Percentiles rank a stretch among this genome's conserved stretches.
phyloP scores from a whole-genome alignment of 2,888 invertebrate species.

The Limnephilus marmoratus region DNA sequence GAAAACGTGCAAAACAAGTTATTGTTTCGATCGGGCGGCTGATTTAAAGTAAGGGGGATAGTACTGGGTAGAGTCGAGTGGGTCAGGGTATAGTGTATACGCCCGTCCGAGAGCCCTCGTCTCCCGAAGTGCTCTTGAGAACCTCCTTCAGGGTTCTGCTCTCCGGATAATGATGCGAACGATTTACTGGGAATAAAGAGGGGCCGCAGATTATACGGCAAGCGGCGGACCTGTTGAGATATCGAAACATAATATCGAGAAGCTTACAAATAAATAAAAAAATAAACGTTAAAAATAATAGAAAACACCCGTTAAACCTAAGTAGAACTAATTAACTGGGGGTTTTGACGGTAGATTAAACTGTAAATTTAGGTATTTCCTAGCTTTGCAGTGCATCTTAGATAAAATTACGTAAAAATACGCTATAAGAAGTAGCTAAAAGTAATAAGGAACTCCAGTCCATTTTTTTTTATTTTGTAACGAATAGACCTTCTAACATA shows the following conservation, averaged over 20 bases:
- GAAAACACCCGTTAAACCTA: not conserved
- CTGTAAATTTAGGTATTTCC: too few species aligned
- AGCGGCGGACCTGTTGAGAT: constrained; percentile 29
- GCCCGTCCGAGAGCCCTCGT: constrained; percentile 38
- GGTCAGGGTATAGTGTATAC: constrained; percentile 45
- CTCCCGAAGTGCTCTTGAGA: constrained; percentile 34
- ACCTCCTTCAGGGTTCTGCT: constrained; percentile 36
- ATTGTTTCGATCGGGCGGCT: constrained; percentile 56
- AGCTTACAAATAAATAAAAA: not conserved
- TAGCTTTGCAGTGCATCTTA: too few species aligned
- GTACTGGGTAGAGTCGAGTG: constrained; percentile 39
- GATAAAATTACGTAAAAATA: too few species aligned
- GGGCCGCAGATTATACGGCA: constrained; percentile 27
- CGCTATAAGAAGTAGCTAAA: too few species aligned
- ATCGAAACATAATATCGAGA: not conserved
- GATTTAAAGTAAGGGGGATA: constrained; percentile 38
- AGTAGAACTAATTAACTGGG: not conserved
- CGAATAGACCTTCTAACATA: too few species aligned
- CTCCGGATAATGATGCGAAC: constrained; percentile 49
- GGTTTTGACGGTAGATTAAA: too few species aligned
- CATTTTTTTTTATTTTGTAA: too few species aligned
- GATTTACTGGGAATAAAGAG: constrained; percentile 42
- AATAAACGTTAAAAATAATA: not conserved
- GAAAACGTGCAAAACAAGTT: constrained; percentile 50
- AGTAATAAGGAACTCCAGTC: too few species aligned